Base-by-base conservation (phyloP, 2,113 vertebrate genomes). In the Argyrosomus japonicus region DNA sequence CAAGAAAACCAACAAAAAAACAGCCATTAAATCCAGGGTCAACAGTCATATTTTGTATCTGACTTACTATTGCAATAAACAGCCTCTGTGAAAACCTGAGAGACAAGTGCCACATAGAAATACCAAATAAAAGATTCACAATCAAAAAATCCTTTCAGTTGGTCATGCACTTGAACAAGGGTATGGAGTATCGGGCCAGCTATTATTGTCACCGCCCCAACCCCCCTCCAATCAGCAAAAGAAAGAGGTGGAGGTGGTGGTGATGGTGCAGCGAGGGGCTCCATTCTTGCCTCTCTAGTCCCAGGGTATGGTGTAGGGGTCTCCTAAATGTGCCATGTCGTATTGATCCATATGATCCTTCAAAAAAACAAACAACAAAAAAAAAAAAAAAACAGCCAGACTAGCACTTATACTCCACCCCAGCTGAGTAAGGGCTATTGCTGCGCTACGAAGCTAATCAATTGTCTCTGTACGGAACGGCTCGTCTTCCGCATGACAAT, bases 321-420 rank as follows among this genome's bases (percentile, higher is more conserved):
- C 64, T 86, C 87, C 87, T 92, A 92, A 87, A 90, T 90, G 87
- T 92, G 91, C 89, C 90, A 89, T 95, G 94, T 93, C 80, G 57
- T 95, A 95, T 95, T 91, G 94, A 95, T 96, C 95, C 90, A 88
- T 87, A 91, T 83, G 87, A 92, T 92, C 91, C 75, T 80, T 91
- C 56, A 79, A 79, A 79, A 83, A 82, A 86, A 54, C 48, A 29
- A 51, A 36, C 23, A 25, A 25, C 29, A 79, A 36, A 8, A 72
- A 81, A 81, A 89, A 94, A 91, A 88, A 88, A 82, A 88, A 94
- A 93, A 88, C 74, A 89, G 93, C 94, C 86, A 93, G 86, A 85
- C 90, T 88, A 92, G 94, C 94, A 95, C 75, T 92, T 91, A 87
- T 84, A 82, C 89, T 82, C 40, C 43, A 70, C 43, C 88, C 84